These are phyloP conservation scores for Rhyzopertha dominica DNA, from an alignment of 1,140 invertebrate species.

Conservation along the genomic window DNA sequence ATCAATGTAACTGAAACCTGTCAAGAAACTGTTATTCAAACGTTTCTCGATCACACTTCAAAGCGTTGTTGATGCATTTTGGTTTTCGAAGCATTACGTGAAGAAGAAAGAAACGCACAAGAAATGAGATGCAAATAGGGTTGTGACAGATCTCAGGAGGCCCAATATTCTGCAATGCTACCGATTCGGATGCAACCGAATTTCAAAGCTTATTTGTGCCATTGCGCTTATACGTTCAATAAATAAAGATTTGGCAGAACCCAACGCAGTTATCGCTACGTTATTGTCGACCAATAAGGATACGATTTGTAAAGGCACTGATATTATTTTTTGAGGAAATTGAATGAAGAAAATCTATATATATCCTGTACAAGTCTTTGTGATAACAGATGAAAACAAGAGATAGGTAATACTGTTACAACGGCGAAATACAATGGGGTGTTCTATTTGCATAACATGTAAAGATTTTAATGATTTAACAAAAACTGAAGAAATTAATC, in stretches of 20 bases:
- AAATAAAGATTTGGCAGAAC: slow-evolving; percentile 34
- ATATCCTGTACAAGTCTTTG: too few relatives aligned
- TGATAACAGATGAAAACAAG: too few relatives aligned
- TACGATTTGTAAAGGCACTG: slow-evolving; percentile 32
- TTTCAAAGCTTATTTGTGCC: slow-evolving; percentile 39
- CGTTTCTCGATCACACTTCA: slow-evolving; percentile 36
- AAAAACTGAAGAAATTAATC: slow-evolving; percentile 23
- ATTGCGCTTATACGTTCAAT: slow-evolving; percentile 29
- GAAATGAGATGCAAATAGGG: slow-evolving; percentile 34
- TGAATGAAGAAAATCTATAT: too few relatives aligned
- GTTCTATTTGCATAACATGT: slow-evolving; percentile 42
- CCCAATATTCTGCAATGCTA: slow-evolving; percentile 38
- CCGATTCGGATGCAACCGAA: slow-evolving; percentile 28
- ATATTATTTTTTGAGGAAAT: slow-evolving; percentile 34
- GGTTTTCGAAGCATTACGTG: slow-evolving; percentile 22
- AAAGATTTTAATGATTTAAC: slow-evolving; percentile 39
- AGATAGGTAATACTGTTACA: slow-evolving; percentile 43
- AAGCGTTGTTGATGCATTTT: slow-evolving; percentile 28
- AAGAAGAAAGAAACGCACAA: slow-evolving; percentile 25
- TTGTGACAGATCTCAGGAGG: slow-evolving; percentile 38
- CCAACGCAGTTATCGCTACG: slow-evolving; percentile 33
- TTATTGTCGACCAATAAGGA: slow-evolving; percentile 36
- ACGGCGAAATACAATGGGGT: slow-evolving; percentile 36
- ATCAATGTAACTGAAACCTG: slow-evolving; percentile 30
- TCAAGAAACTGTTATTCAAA: slow-evolving; percentile 35